These are phyloP conservation scores for Tetranychus piercei DNA, from an alignment of 2,888 invertebrate genomes.

Conservation along the genomic window DNA sequence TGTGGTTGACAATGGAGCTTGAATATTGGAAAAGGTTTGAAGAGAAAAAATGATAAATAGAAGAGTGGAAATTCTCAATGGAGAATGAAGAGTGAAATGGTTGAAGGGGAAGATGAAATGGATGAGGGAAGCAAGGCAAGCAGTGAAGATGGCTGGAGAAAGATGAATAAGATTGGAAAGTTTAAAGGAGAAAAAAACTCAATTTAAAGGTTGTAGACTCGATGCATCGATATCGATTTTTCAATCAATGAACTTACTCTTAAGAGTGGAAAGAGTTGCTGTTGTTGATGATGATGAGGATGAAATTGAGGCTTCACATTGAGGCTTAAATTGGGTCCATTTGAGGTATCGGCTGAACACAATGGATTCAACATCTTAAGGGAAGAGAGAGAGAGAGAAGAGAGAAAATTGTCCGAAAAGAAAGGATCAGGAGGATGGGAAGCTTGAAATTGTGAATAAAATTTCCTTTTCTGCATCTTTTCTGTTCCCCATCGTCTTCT, in stretches of 20 bases:
- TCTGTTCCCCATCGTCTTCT: background rate
- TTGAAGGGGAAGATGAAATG: background rate
- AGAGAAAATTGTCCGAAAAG: background rate
- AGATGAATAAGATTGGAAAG: background rate
- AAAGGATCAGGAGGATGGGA: background rate
- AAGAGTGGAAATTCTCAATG: background rate
- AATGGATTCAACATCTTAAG: background rate
- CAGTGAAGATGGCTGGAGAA: background rate
- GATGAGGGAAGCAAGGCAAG: background rate
- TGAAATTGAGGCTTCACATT: background rate
- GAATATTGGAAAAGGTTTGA: background rate
- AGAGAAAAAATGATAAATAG: background rate
- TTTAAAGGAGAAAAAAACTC: background rate
- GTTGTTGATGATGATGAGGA: background rate
- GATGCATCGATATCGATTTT: background rate
- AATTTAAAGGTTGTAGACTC: background rate
- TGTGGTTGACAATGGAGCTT: background rate
- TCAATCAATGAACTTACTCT: background rate
- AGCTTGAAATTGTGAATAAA: background rate
- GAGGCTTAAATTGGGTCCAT: slow-evolving; percentile 1
- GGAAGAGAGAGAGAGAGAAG: background rate
- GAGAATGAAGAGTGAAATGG: background rate
- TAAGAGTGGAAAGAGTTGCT: background rate
- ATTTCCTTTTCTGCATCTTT: background rate
- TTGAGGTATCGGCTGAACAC: background rate